Percentiles rank a stretch among this genome's conserved stretches.
phyloP scores from a whole-genome alignment of 2,888 invertebrate genomes.

The Cataglyphis livida region DNA sequence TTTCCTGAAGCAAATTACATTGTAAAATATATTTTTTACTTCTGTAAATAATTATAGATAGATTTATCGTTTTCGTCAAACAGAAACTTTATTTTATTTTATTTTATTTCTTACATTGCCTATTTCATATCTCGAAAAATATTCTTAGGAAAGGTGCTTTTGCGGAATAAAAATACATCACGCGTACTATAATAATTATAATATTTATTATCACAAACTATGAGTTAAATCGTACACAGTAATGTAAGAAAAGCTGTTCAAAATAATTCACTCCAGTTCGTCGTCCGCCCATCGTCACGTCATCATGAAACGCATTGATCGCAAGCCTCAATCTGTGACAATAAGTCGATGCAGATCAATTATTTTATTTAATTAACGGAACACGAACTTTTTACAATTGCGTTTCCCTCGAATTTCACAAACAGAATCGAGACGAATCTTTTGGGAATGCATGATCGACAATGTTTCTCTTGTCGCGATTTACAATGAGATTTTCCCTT shows the following conservation, averaged over 20 bases:
- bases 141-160: background rate
- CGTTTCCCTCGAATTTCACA: background rate
- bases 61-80: background rate
- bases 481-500: conserved; percentile 34
- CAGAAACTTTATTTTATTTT: background rate
- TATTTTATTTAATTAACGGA: background rate
- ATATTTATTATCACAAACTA: conserved; percentile 85
- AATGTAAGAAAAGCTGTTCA: conserved; percentile 79
- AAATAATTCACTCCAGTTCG: conserved; percentile 55
- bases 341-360: background rate
- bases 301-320: background rate
- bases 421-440: conserved; percentile 9
- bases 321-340: background rate
- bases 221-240: conserved; percentile 82
- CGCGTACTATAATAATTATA: conserved; percentile 76
- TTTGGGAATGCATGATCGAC: background rate
- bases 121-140: background rate
- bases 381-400: background rate
- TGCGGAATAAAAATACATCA: background rate
- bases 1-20: background rate
- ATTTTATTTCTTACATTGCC: background rate
- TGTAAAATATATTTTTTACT: background rate
- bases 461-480: background rate
- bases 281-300: background rate
- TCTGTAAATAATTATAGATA: background rate